Evolutionary conservation across 1,140 invertebrate genomes (phyloP).

Genomic region (Apis cerana): DNA sequence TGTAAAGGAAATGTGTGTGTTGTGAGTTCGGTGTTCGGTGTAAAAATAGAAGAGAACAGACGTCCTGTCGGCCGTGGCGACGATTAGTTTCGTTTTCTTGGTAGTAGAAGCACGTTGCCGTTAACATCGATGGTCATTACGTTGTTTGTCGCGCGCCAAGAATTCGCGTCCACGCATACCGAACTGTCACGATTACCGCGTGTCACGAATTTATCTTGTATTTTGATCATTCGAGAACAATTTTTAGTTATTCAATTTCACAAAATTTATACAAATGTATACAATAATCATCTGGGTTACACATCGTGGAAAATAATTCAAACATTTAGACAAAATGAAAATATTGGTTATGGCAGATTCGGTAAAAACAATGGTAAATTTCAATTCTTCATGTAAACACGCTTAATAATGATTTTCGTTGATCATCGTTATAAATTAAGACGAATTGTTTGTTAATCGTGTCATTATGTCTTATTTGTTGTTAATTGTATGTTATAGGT

Average conservation of each 20-base stretch:
- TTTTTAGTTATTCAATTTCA: not conserved
- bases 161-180: constrained; percentile 39
- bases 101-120: constrained; percentile 46
- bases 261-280: not conserved
- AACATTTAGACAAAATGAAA: not conserved
- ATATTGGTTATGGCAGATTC: not conserved
- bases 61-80: constrained; percentile 11
- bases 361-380: not conserved
- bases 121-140: constrained; percentile 54
- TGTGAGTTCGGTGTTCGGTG: not conserved
- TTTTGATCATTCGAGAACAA: constrained; percentile 21
- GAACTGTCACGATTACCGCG: constrained; percentile 42
- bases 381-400: not conserved
- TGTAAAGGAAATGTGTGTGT: constrained; percentile 9
- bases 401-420: not conserved
- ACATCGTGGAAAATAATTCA: not conserved
- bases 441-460: not conserved
- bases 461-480: not conserved
- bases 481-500: constrained; percentile 22
- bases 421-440: not conserved
- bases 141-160: constrained; percentile 50
- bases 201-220: constrained; percentile 37
- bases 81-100: constrained; percentile 51
- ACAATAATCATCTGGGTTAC: not conserved
- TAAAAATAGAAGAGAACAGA: constrained; percentile 19